Base-by-base conservation (phyloP, 2,797 vertebrate species). In the Falco concolor region DNA sequence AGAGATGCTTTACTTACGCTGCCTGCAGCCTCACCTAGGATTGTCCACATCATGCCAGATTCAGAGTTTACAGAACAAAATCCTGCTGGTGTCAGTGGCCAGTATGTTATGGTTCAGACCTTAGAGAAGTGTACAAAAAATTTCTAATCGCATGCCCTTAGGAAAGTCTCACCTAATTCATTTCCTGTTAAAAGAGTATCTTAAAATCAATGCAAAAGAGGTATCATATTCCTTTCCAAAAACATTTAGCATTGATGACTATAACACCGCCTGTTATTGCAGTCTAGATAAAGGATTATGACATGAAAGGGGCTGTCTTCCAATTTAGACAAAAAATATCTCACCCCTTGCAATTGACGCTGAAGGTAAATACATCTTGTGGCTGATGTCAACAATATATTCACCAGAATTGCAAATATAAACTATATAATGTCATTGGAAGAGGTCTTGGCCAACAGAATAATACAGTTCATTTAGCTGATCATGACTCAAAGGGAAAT, bases 401-500 rank as follows among this genome's bases (percentile, higher is more conserved):
- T 90, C 52, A 76, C 13, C 49, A 45, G 56, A 90, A 89, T 1
- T 74, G 60, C 44, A 91, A 87, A 87, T 75, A 69, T 13, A 82
- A 93, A 34, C 32, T 60, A 13, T 22, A 28, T 61, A 28, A 20
- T 84, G 65, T 59, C 47, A 63, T 18, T 67, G 40, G 81, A 80
- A 82, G 38, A 84, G 57, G 13, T 80, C 53, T 73, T 86, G 78
- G 76, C 72, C 75, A 86, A 68, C 52, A 67, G 57, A 56, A 22
- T 64, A 89, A 61, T 76, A 54, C 45, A 78, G 50, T 61, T 94
- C 49, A 32, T 92, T 92, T 84, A 68, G 47, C 38, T 94, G 86
- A 85, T 87, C 65, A 8, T 61, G 84, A 94, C 59, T 93, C 65
- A 91, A 67, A 82, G 65, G 54, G 49, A 95, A 93, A 89, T 90